Base-by-base conservation (phyloP, 2,797 vertebrate species). In the Rhabdomys pumilio region DNA sequence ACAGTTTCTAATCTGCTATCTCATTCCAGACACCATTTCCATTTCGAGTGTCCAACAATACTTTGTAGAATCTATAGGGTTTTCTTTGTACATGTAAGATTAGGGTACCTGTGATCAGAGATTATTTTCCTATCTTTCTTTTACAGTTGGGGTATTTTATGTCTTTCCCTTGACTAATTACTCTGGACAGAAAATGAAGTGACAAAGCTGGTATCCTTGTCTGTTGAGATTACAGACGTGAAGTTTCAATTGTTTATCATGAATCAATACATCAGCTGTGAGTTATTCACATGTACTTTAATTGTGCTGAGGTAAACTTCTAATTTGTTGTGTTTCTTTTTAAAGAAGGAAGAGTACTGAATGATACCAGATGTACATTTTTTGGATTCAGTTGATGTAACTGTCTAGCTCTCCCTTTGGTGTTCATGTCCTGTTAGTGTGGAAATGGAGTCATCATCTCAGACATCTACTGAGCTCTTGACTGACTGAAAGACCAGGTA, bases 191-290 rank as follows among this genome's bases (percentile, higher is more conserved):
- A 61, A 29, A 22, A 41, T 41, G 13, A 38, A 82, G 24, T 61
- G 22, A 41, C 24, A 82, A 61, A 41, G 55, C 22, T 61, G 55
- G 1, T 41, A 9, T 41, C 22, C 38, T 41, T 63, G 81, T 26
- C 81, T 83, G 34, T 83, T 31, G 38, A 67, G 47, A 75, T 65
- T 80, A 24, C 26, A 47, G 34, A 44, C 7, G 13, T 20, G 63
- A 87, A 55, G 31, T 92, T 73, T 69, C n/a, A 73, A 50, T 85
- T 92, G 81, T 90, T 92, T 6, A 34, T 31, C 24, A 73, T 26
- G 53, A 84, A 38, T 67, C 72, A 75, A 53, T 44, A 29, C 38
- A 47, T 22, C 76, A 38, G 81, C 38, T 85, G 3, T 61, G 8
- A 19, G 19, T 72, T 85, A 90, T 90, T n/a, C 47, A 65, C 26